Evolutionary conservation across 2,888 invertebrate species (phyloP), one percentile per base, ranked within the genome.

Genomic region (Sicus ferrugineus): DNA sequence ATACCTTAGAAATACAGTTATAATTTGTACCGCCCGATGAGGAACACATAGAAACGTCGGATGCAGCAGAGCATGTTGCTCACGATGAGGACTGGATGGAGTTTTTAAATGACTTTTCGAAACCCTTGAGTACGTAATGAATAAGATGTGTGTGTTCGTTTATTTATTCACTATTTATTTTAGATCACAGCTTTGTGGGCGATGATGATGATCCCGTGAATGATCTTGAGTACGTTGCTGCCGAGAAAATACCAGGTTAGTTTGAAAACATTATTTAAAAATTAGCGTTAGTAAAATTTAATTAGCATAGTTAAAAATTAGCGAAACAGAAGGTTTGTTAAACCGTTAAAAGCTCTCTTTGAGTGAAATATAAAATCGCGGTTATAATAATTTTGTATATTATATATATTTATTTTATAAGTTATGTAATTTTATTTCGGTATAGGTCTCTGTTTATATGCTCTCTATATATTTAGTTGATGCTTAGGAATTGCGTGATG

Each of bases 11-110:
- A 69, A 90, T 97, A 54, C 96, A 97, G 85, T 92, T 93, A 74
- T 91, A 92, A 6, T 96, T 97, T 84, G 88, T 95, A 19, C 96
- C 96, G 0, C 97, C 97, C 0, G 97, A 97, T 83, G 92, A 95
- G 59, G 92, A 92, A 0, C 88, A 87, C 0, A 42, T 74, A 6
- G 94, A 94, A 80, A 89, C 93, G 87, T 93, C 93, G 67, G 91
- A 93, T 77, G 89, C 89, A 72, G 88, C 89, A 72, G 89, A 89
- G 56, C 54, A 79, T 63, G 76, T 76, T 0, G 79, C 80, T 9
- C 86, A 86, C 0, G 89, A 90, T 75, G 86, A 87, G 63, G 88
- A 91, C 9, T 96, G 94, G 92, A 88, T 88, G 78, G 88, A 92
- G 77, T 96, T 96, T 85, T 86, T 96, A 50, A 90, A 89, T 73